Percentiles rank a stretch among this genome's conserved stretches.
Evolutionary conservation across 2,888 invertebrate species (phyloP).

Genomic region (Brenthis daphne): DNA sequence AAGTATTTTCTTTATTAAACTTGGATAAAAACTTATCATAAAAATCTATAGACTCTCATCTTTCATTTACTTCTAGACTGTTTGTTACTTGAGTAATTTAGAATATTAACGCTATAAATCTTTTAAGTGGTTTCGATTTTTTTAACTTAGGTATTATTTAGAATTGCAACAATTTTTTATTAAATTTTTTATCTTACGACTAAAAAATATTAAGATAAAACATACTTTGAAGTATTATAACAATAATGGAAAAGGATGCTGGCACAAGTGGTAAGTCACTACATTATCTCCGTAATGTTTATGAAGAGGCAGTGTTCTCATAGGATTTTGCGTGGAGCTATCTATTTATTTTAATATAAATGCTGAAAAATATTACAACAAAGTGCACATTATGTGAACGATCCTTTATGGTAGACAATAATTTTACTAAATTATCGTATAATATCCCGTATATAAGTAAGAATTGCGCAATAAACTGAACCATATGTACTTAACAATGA

Average conservation of each 20-base stretch:
- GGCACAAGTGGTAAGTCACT: constrained; percentile 13
- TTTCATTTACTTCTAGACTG: no score
- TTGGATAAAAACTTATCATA: no score
- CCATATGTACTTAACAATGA: no score
- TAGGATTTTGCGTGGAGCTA: constrained; percentile 10
- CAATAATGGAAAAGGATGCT: constrained; percentile 10
- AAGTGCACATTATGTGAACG: constrained; percentile 19
- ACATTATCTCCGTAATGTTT: constrained; percentile 17
- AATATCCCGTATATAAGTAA: neutral
- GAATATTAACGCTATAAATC: no score
- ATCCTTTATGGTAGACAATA: constrained; percentile 3
- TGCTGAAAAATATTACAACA: constrained; percentile 12
- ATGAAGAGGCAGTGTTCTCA: constrained; percentile 1
- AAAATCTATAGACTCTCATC: no score
- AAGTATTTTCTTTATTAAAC: no score
- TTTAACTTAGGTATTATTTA: no score
- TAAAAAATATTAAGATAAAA: constrained; percentile 10
- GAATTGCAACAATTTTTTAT: neutral
- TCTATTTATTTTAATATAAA: constrained; percentile 12
- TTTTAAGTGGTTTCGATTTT: no score
- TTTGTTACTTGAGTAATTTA: no score
- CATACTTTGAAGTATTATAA: constrained; percentile 8
- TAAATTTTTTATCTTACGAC: neutral
- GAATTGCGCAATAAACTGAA: neutral
- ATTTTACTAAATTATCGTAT: neutral